These are phyloP conservation scores for Ochotona princeps DNA, from an alignment of 2,113 vertebrate genomes.

Conservation along the genomic window DNA sequence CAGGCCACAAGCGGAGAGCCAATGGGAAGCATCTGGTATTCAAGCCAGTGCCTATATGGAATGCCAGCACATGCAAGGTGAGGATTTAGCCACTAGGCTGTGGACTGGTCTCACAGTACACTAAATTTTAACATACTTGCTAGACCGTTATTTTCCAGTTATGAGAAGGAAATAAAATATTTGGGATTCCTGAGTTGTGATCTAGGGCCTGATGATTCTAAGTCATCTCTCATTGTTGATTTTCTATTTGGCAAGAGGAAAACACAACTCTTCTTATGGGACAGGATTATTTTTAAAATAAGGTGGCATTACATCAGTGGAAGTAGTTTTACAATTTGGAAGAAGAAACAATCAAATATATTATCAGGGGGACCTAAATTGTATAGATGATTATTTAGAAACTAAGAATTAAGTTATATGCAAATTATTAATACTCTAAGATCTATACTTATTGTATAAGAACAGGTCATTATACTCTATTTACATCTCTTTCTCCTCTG, in stretches of 20 bases:
- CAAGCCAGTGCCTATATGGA: no score
- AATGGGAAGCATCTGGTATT: no score
- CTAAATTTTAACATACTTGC: neutral
- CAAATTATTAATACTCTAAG: neutral
- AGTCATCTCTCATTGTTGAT: neutral
- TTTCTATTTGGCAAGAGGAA: constrained; percentile 14
- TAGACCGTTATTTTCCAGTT: neutral
- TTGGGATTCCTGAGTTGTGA: neutral
- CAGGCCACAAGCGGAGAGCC: no score
- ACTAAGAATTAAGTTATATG: neutral
- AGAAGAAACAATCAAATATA: neutral
- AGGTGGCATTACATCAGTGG: neutral
- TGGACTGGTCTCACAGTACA: no score
- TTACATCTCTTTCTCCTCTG: neutral
- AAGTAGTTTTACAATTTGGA: constrained; percentile 21
- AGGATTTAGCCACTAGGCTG: no score
- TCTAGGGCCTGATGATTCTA: neutral
- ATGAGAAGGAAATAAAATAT: neutral
- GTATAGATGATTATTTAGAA: constrained; percentile 1
- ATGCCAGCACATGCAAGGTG: no score
- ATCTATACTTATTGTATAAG: neutral
- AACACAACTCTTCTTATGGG: neutral
- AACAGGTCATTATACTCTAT: neutral
- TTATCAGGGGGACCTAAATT: neutral
- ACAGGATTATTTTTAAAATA: constrained; percentile 15